These are phyloP conservation scores for Phainopepla nitens DNA, from an alignment of 2,113 vertebrate genomes.

Conservation along the genomic window DNA sequence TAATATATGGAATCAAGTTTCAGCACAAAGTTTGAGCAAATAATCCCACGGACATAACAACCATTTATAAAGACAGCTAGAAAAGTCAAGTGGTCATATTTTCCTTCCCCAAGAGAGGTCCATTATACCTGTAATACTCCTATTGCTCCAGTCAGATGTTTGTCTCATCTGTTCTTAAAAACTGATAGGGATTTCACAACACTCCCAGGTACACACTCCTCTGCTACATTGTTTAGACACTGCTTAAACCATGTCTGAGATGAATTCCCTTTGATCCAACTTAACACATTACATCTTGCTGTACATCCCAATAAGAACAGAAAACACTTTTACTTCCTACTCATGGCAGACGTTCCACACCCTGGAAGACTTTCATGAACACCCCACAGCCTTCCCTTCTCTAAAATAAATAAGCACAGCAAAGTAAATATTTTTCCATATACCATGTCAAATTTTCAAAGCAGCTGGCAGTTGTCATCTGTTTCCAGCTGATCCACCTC, in stretches of 20 bases:
- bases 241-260: not conserved
- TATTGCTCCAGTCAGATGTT: not conserved
- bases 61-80: not conserved
- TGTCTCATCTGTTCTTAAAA: not conserved
- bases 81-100: not conserved
- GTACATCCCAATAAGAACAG: not conserved
- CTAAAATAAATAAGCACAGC: not conserved
- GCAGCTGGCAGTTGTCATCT: not conserved
- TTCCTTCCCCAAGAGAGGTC: not conserved
- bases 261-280: not conserved
- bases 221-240: not conserved
- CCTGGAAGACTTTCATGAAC: not conserved
- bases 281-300: not conserved
- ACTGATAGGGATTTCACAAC: accelerated
- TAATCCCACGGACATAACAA: not conserved
- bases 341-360: not conserved
- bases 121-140: not conserved
- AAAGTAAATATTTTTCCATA: not conserved
- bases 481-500: not conserved
- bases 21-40: not conserved
- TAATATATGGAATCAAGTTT: not conserved
- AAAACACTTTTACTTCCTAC: not conserved
- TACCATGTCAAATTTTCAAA: not conserved
- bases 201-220: not conserved
- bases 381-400: not conserved